Evolutionary conservation across 2,888 invertebrate species (phyloP).

Genomic region (Drosophila limbata): DNA sequence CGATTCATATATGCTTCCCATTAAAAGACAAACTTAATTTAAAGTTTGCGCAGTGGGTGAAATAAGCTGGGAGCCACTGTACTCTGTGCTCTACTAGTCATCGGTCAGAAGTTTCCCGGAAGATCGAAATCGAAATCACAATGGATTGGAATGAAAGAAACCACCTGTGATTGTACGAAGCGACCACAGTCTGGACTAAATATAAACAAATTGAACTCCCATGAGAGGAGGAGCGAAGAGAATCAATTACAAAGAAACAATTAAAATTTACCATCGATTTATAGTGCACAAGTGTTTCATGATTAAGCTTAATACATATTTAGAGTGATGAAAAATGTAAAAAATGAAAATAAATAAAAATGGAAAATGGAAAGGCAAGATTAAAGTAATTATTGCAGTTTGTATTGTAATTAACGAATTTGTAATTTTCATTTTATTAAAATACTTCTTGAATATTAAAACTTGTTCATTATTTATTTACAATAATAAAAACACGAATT

Average conservation of each 20-base stretch:
- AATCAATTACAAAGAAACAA: constrained; percentile 1
- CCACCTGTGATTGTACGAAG: neutral
- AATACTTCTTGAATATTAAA: too few relatives aligned
- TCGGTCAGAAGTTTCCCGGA: neutral
- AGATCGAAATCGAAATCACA: constrained; percentile 7
- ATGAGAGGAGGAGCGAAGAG: neutral
- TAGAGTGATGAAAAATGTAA: neutral
- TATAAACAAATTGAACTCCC: constrained; percentile 12
- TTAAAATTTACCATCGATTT: neutral
- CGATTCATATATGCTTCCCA: too few relatives aligned
- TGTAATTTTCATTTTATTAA: too few relatives aligned
- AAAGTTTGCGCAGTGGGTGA: too few relatives aligned
- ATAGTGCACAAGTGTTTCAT: neutral
- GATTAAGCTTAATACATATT: neutral
- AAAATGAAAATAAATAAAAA: too few relatives aligned
- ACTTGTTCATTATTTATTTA: too few relatives aligned
- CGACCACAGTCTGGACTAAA: constrained; percentile 10
- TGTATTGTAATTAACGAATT: too few relatives aligned
- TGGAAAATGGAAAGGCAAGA: too few relatives aligned
- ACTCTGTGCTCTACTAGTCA: constrained; percentile 1
- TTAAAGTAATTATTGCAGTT: too few relatives aligned
- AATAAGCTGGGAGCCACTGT: too few relatives aligned
- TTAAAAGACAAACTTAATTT: too few relatives aligned
- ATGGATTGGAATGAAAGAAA: neutral
- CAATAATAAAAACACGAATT: too few relatives aligned